Base-by-base conservation (phyloP, 2,797 vertebrate species). In the Lutjanus campechanus region DNA sequence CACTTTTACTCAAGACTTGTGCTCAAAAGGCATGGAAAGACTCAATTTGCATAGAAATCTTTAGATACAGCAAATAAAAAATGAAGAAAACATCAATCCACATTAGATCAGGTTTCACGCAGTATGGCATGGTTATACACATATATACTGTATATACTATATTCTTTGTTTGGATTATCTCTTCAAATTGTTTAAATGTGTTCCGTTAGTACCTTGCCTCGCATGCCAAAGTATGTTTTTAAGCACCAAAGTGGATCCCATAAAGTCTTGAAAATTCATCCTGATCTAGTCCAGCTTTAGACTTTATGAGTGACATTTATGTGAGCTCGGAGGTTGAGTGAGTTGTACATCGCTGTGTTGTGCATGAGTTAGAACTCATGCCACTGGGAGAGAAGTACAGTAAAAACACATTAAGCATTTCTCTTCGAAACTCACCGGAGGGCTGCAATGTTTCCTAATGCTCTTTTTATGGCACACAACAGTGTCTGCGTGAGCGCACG, bases 351-450 rank as follows among this genome's bases (percentile, higher is more conserved):
- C 16, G 61, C 63, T 43, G 81, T 65, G 76, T 53, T 69, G 79
- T 82, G 88, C 78, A 80, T 72, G 83, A 87, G 59, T 82, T 85
- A 49, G 40, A 59, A 41, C 69, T 50, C 46, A 1, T 46, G 77
- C 75, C 66, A 7, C 70, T 81, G 79, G 81, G 79, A 86, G 70
- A 82, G 74, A 84, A 64, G 73, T 84, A 86, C 86, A 91, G 84
- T 89, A 81, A 91, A 92, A 93, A 84, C 77, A 85, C 85, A 87
- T 91, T 83, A 88, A 85, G 90, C 70, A 82, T 90, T 89, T 92
- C 78, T 86, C 67, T 81, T 84, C 22, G 5, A 75, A 88, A 84
- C 77, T 91, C 88, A 82, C 85, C 69, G 75, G 74, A 91, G 86
- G 75, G 66, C 84, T 85, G 75, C 82, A 84, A 54, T 69, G 69